These are phyloP conservation scores for Coleophora flavipennella DNA, from an alignment of 2,888 invertebrate species.

Conservation along the genomic window DNA sequence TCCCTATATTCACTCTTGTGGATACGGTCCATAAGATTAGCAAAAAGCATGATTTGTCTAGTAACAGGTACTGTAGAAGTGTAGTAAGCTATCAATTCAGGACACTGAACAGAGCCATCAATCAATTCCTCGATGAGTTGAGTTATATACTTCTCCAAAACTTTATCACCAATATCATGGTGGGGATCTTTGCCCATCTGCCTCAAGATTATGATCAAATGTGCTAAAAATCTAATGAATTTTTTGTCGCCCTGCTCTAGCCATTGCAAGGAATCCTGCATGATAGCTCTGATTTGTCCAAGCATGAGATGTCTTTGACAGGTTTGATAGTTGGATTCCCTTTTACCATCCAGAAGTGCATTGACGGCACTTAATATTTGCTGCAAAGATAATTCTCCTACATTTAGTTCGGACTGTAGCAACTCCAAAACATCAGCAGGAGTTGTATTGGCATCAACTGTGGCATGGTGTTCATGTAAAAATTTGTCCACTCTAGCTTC, in stretches of 20 bases:
- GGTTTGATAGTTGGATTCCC: slow-evolving; percentile 78
- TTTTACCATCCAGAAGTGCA: slow-evolving; percentile 67
- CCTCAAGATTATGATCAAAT: slow-evolving; percentile 86
- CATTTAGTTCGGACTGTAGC: slow-evolving; percentile 45
- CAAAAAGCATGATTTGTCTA: slow-evolving; percentile 72
- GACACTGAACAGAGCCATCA: slow-evolving; percentile 75
- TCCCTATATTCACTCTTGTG: slow-evolving; percentile 76
- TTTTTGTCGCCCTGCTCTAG: slow-evolving; percentile 66
- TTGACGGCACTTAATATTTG: slow-evolving; percentile 60
- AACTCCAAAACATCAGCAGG: slow-evolving; percentile 52
- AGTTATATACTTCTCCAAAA: slow-evolving; percentile 82
- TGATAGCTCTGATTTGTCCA: slow-evolving; percentile 81
- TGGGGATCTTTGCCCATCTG: slow-evolving; percentile 82
- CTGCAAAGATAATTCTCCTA: slow-evolving; percentile 51
- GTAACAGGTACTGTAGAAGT: slow-evolving; percentile 80
- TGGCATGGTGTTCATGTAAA: slow-evolving; percentile 57
- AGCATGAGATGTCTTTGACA: slow-evolving; percentile 91
- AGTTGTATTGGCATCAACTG: slow-evolving; percentile 57
- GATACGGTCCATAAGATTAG: slow-evolving; percentile 79
- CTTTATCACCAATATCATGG: slow-evolving; percentile 80
- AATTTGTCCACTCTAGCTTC: slow-evolving; percentile 86
- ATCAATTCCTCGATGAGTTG: slow-evolving; percentile 75
- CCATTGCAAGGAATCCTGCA: slow-evolving; percentile 80
- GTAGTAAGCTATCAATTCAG: slow-evolving; percentile 88
- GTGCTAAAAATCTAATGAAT: slow-evolving; percentile 86